Base-by-base conservation (phyloP, 1,140 invertebrate species). In the Notospermus geniculatus region DNA sequence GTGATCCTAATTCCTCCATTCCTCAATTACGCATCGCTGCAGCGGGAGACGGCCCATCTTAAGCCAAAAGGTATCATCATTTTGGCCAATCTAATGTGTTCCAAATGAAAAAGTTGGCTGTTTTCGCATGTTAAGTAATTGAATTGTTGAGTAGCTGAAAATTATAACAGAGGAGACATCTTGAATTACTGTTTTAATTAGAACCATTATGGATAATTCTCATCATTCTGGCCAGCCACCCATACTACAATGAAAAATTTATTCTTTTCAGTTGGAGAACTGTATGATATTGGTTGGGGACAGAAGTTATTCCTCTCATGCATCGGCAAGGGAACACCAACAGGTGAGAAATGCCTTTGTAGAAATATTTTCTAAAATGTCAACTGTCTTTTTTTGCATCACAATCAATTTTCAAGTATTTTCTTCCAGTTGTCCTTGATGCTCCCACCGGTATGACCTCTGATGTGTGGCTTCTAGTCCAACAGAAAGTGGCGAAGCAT, bases 391-490 rank as follows among this genome's bases (percentile, higher is more conserved):
- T 36, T 36, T 36, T 36, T 36, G 15, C 4, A 7, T 36, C 15
- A 15, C 32, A 36, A 36, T 28, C 11, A 59, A 50, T 2, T 9
- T 27, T 50, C 17, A 2, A 30, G 23, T 29, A 25, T 59, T 53
- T 57, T 30, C 17, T 69, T 71, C 4, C 59, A 79, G 78, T 81
- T 25, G 63, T 81, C 53, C 62, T 81, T 27, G 79, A 81, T 70
- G 69, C 76, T 4, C 79, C 79, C 9, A 77, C 74, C 53, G 79
- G 78, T 0, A 76, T 77, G 71, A 73, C 67, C 27, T 81, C 79
- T 23, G 79, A 81, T 72, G 72, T 74, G 0, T 80, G 79, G 79
- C 22, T 71, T 23, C 62, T 75, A 9, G 65, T 80, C 1, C 65
- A 65, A 59, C 68, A 69, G 15, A 65, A 70, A 55, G 57, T 80